Conservation (phyloP, 2,888 invertebrate species). For the Ischnus inquisitorius region DNA sequence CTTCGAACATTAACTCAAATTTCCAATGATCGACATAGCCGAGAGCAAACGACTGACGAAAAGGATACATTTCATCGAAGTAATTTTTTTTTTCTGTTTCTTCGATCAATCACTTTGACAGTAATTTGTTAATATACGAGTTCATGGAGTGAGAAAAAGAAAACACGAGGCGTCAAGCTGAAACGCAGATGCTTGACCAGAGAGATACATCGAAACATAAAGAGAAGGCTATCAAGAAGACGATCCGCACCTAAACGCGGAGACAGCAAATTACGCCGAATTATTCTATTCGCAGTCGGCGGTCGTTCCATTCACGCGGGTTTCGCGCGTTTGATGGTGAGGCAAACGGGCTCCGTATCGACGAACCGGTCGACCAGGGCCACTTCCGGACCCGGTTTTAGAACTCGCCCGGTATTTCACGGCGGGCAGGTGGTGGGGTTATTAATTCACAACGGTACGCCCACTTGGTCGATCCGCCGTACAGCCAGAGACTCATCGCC, state of each 20-base stretch:
- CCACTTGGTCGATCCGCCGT: conserved; percentile 46
- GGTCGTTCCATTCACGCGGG: conserved; percentile 34
- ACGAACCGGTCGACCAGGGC: conserved; percentile 41
- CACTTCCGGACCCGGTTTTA: conserved; percentile 22
- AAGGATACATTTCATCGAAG: too few species aligned
- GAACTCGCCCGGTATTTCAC: conserved; percentile 28
- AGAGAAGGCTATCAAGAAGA: background rate
- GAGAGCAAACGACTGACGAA: too few species aligned
- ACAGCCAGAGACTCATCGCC: conserved; percentile 3
- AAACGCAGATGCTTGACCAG: background rate
- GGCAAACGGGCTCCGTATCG: conserved; percentile 3
- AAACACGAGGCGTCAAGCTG: background rate
- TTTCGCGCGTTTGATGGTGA: conserved; percentile 9
- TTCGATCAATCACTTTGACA: background rate
- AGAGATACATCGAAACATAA: background rate
- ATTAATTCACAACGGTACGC: conserved; percentile 70
- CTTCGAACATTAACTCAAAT: too few species aligned
- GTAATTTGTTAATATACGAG: background rate
- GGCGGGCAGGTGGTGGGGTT: conserved; percentile 41
- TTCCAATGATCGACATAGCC: too few species aligned
- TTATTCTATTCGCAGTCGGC: conserved; percentile 24
- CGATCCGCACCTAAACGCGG: background rate
- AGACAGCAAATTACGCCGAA: conserved; percentile 6
- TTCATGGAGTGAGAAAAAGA: background rate
- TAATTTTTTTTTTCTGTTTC: too few species aligned